Conservation (phyloP, 2,113 vertebrate genomes). For the Amphilophus citrinellus region DNA sequence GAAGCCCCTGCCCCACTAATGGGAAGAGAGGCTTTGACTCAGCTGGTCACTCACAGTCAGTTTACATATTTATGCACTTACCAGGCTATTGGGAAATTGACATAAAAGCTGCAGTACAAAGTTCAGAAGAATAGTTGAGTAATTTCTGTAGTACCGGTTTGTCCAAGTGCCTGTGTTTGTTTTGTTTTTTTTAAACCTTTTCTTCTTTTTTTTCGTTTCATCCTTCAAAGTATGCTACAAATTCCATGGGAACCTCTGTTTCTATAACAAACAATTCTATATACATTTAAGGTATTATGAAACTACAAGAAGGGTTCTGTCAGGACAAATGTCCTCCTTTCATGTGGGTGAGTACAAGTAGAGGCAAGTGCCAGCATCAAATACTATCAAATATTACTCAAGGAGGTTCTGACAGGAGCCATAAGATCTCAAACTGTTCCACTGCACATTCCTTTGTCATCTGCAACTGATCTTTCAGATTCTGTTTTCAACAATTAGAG, state of each 20-base stretch:
- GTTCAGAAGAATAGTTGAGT: neutral
- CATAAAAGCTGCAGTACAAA: conserved; percentile 1
- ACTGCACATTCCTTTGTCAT: conserved; percentile 46
- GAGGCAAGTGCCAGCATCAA: conserved; percentile 59
- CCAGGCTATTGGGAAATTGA: neutral
- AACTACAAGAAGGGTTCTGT: conserved; percentile 22
- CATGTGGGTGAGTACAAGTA: conserved; percentile 66
- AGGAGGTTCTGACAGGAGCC: neutral
- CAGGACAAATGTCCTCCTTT: conserved; percentile 26
- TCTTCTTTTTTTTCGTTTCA: neutral
- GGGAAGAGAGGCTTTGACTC: neutral
- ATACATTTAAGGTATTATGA: conserved; percentile 17
- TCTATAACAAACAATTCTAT: neutral
- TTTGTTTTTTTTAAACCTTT: neutral
- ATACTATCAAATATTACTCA: conserved; percentile 11
- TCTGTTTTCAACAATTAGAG: neutral
- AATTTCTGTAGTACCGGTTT: neutral
- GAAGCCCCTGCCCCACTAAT: neutral
- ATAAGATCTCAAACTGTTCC: neutral
- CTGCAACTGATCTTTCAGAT: conserved; percentile 37
- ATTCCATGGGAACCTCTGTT: neutral
- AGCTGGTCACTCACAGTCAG: neutral
- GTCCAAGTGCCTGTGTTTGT: neutral
- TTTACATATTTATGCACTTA: neutral
- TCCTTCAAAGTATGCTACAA: neutral